phyloP scores from a whole-genome alignment of 2,797 vertebrate species.

The Esox masquinongy region DNA sequence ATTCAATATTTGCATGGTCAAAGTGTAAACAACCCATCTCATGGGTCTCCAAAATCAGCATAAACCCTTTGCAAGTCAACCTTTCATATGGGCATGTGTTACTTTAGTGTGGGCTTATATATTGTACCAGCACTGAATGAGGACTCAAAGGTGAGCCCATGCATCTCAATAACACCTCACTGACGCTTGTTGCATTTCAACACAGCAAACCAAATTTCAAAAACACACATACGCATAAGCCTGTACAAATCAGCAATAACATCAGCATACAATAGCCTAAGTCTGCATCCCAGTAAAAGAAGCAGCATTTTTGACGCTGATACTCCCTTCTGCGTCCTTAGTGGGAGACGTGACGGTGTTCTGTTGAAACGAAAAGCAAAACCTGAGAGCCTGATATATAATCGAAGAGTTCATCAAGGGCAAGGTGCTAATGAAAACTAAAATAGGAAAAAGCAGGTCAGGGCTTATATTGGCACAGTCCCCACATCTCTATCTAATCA shows the following conservation, averaged over 20 bases:
- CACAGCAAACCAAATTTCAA: neutral
- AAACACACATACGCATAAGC: neutral
- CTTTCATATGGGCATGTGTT: neutral
- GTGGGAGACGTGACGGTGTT: neutral
- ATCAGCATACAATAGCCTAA: neutral
- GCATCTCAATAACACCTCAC: neutral
- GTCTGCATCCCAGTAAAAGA: neutral
- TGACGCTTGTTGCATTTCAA: neutral
- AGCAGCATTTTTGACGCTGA: neutral
- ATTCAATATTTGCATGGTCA: neutral
- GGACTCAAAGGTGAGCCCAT: neutral
- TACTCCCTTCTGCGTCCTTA: neutral
- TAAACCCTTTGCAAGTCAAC: neutral
- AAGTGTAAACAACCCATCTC: neutral
- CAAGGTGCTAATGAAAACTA: conserved; percentile 28
- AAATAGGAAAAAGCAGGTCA: conserved; percentile 18
- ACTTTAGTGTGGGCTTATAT: neutral
- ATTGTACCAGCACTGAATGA: neutral
- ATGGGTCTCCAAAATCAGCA: neutral
- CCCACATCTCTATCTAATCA: conserved; percentile 7
- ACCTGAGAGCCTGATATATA: conserved; percentile 32
- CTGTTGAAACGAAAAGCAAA: neutral
- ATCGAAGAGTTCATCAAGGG: conserved; percentile 37
- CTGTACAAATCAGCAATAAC: neutral
- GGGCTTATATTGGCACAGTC: conserved; percentile 4